Base-by-base conservation (phyloP, 1,140 invertebrate species). In the Neotoxoptera formosana region DNA sequence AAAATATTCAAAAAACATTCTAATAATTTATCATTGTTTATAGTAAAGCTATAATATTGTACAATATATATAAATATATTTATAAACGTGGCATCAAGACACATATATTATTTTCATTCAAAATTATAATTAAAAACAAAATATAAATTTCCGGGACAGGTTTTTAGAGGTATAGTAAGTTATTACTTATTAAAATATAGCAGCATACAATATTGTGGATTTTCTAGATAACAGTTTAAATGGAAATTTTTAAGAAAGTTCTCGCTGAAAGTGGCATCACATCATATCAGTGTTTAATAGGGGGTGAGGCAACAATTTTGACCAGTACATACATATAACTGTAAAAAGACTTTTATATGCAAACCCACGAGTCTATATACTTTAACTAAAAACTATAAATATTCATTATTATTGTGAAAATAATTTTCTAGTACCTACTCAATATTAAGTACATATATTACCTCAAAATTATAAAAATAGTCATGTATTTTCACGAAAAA, bases 101-200 rank as follows among this genome's bases (percentile, higher is more conserved):
- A 84, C 3, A 25, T 87, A 41, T 87, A 30, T 41, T 47, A 87
- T 88, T 51, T n/a, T 88, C 45, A 51, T 88, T 87, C n/a, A 87
- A 87, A 48, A 51, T n/a, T 88, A 48, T 88, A 88, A 51, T 88
- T n/a, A 88, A 88, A 51, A 88, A 20, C 47, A 51, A 88, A 88
- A 23, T 51, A 51, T 88, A 51, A n/a, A 87, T 87, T 87, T 87
- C 25, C 45, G 41, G 45, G 11, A 30, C n/a, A 48, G 30, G 60
- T 76, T 76, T 76, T 47, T 48, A 45, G 84, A 87, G 4, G n/a
- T n/a, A n/a, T n/a, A n/a, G n/a, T n/a, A n/a, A n/a, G n/a, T n/a
- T n/a, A n/a, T n/a, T n/a, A n/a, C n/a, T n/a, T n/a, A n/a, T n/a
- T n/a, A n/a, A n/a, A n/a, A 87, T 87, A 87, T n/a, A 47, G 11